phyloP scores from a whole-genome alignment of 35 echinoderm and acorn worm genomes.

The Stichopus chloronotus region DNA sequence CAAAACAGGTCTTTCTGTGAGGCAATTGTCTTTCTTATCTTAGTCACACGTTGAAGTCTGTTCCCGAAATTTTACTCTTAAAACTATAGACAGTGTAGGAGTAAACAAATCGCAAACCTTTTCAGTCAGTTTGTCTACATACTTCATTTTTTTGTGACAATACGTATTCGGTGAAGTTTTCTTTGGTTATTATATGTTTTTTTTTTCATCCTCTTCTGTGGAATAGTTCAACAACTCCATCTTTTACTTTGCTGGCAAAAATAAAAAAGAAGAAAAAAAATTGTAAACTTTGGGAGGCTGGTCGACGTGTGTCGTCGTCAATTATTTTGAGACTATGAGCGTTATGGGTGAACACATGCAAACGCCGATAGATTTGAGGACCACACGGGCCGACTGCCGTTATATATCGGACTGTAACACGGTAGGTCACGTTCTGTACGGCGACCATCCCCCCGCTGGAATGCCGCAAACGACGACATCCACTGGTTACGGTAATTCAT shows the following conservation, averaged over 20 bases:
- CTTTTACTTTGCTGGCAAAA: too few species aligned
- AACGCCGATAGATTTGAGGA: constrained; percentile 49
- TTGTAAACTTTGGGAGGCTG: neutral
- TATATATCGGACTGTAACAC: constrained; percentile 31
- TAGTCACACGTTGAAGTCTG: neutral
- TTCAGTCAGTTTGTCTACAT: neutral
- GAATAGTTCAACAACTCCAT: too few species aligned
- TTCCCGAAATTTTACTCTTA: neutral
- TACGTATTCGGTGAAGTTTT: too few species aligned
- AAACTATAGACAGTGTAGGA: neutral
- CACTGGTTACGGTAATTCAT: constrained; percentile 23
- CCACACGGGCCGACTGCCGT: constrained; percentile 43
- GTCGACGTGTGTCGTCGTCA: constrained; percentile 42
- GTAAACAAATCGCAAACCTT: neutral
- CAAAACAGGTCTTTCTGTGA: too few species aligned
- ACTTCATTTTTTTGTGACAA: too few species aligned
- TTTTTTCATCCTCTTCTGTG: too few species aligned
- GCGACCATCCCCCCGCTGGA: constrained; percentile 41
- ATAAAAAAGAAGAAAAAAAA: neutral
- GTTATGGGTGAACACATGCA: constrained; percentile 43
- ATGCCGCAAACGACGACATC: constrained; percentile 1
- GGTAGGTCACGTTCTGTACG: constrained; percentile 28
- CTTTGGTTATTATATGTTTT: too few species aligned
- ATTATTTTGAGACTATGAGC: constrained; percentile 17
- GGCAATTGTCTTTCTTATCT: too few species aligned